phyloP scores from a whole-genome alignment of 2,888 invertebrate genomes.

The Stramonita haemastoma region DNA sequence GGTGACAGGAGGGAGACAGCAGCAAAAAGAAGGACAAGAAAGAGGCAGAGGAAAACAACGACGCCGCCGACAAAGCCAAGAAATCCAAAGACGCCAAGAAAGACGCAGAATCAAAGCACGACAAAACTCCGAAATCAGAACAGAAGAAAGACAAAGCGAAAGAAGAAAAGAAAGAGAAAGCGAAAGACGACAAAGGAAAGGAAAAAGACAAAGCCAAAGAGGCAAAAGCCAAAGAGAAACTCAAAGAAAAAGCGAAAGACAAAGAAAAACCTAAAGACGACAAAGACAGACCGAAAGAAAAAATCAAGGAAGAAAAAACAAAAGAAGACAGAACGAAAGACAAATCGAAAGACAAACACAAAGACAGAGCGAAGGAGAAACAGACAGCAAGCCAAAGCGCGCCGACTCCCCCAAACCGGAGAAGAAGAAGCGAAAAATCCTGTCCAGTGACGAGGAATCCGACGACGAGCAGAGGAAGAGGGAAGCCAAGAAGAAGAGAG shows the following conservation, averaged over 20 bases:
- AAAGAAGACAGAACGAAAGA: constrained; percentile 12
- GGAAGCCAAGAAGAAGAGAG: constrained; percentile 31
- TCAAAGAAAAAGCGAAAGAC: constrained; percentile 20
- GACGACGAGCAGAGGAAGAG: constrained; percentile 33
- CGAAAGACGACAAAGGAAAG: neutral
- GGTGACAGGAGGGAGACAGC: constrained; percentile 40
- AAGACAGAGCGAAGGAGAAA: neutral
- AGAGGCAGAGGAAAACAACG: constrained; percentile 53
- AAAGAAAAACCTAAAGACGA: neutral
- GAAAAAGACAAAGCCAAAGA: neutral
- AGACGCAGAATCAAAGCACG: constrained; percentile 16
- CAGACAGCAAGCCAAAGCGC: neutral
- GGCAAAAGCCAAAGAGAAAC: neutral
- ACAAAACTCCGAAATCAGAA: constrained; percentile 30
- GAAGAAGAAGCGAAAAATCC: constrained; percentile 36
- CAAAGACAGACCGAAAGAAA: constrained; percentile 19
- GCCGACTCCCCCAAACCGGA: neutral
- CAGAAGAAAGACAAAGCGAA: neutral
- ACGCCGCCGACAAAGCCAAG: constrained; percentile 62
- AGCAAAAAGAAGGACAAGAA: constrained; percentile 46
- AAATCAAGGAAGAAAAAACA: constrained; percentile 7
- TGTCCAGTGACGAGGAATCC: constrained; percentile 44
- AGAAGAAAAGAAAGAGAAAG: neutral
- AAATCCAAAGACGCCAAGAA: constrained; percentile 41
- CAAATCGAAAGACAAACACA: neutral